A percentile compares a stretch with the other conserved stretches of the same genome.
Conservation (phyloP, 2,888 invertebrate genomes). For the Ametastegia equiseti region DNA sequence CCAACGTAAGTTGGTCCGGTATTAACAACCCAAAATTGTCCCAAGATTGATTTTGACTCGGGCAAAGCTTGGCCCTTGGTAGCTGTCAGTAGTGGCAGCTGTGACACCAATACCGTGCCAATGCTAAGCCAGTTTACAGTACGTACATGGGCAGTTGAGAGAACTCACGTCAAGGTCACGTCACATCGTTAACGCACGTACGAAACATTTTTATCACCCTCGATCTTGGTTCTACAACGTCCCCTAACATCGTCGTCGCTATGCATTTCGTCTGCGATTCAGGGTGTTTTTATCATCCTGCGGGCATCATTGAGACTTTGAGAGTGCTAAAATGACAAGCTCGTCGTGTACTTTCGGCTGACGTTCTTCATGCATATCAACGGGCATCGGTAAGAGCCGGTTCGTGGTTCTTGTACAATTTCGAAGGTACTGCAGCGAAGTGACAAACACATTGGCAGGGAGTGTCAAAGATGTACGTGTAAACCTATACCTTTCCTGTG, state of each 20-base stretch:
- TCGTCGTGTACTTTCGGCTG: background rate
- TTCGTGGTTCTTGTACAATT: background rate
- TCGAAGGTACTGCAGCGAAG: background rate
- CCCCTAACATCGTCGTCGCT: background rate
- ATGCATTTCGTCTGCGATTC: slow-evolving; percentile 11
- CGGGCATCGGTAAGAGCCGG: background rate
- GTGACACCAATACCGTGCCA: too few species aligned
- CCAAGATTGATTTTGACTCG: too few species aligned
- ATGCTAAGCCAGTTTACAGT: too few species aligned
- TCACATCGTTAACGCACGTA: background rate
- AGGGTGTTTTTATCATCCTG: slow-evolving; percentile 6
- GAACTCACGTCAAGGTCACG: background rate
- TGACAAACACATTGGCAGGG: background rate
- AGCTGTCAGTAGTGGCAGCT: too few species aligned
- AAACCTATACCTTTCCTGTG: background rate
- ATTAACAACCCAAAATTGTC: too few species aligned
- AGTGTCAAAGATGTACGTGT: background rate
- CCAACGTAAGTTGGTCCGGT: too few species aligned
- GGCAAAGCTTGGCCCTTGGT: too few species aligned
- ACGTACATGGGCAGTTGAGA: too few species aligned
- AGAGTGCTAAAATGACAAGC: background rate
- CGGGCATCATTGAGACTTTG: background rate
- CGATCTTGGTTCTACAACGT: slow-evolving; percentile 16
- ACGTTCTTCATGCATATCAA: background rate
- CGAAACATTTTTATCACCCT: slow-evolving; percentile 11